These are phyloP conservation scores for Neoaliturus tenellus DNA, from an alignment of 2,888 invertebrate species.

Conservation along the genomic window DNA sequence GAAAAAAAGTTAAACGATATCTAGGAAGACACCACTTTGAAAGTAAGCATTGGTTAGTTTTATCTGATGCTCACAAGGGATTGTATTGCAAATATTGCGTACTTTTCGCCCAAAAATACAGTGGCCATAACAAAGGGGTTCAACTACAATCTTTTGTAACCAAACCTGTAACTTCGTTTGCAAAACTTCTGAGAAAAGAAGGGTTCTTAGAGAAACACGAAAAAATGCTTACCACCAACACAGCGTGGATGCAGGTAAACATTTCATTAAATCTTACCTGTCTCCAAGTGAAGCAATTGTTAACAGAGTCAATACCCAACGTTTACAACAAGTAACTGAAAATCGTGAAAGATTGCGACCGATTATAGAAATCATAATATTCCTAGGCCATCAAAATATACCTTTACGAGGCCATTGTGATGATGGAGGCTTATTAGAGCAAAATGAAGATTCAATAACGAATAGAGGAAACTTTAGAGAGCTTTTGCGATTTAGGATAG, in stretches of 20 bases:
- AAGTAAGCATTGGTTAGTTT: constrained; percentile 14
- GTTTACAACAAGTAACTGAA: constrained; percentile 25
- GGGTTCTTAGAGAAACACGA: constrained; percentile 37
- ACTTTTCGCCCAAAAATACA: constrained; percentile 36
- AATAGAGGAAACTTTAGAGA: constrained; percentile 44
- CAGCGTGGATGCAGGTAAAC: background rate
- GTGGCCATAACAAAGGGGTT: background rate
- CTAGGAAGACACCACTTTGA: constrained; percentile 9
- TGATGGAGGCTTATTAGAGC: constrained; percentile 56
- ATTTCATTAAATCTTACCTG: constrained; percentile 31
- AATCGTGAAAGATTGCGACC: constrained; percentile 57
- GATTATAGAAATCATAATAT: constrained; percentile 62
- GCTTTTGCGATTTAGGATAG: constrained; percentile 9
- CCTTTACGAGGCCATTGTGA: constrained; percentile 65
- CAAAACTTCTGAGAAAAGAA: constrained; percentile 48
- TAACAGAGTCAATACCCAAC: background rate
- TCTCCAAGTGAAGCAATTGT: background rate
- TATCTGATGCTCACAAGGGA: constrained; percentile 39
- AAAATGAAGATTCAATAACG: background rate
- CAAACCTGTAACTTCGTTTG: background rate
- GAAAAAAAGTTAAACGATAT: constrained; percentile 1
- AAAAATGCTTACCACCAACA: constrained; percentile 45
- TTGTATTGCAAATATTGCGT: constrained; percentile 51
- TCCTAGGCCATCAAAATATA: constrained; percentile 66
- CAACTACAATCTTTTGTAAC: background rate